These are phyloP conservation scores for Clanis bilineata DNA, from an alignment of 2,888 invertebrate species.

Conservation along the genomic window DNA sequence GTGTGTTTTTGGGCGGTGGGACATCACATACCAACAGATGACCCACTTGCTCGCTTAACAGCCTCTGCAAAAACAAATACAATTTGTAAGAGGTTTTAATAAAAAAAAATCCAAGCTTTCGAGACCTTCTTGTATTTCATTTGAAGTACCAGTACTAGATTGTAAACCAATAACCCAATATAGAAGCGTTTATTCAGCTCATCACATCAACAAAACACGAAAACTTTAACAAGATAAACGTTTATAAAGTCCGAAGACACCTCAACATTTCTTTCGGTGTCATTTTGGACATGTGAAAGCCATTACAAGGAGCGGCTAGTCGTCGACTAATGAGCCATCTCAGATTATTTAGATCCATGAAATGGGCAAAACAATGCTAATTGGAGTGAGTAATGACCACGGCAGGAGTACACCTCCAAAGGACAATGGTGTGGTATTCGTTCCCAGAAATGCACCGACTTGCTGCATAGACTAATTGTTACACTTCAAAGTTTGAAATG, in stretches of 20 bases:
- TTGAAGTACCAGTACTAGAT: too few species aligned
- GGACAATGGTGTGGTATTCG: conserved; percentile 19
- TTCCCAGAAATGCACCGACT: conserved; percentile 14
- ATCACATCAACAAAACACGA: background rate
- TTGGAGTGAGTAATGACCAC: conserved; percentile 29
- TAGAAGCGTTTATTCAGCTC: background rate
- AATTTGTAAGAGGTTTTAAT: too few species aligned
- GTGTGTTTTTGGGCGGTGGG: too few species aligned
- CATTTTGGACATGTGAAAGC: background rate
- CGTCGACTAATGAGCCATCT: conserved; percentile 13
- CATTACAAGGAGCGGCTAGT: background rate
- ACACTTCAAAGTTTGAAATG: conserved; percentile 16
- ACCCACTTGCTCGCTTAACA: too few species aligned
- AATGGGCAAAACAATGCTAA: conserved; percentile 26
- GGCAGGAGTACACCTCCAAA: conserved; percentile 4
- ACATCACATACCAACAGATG: too few species aligned
- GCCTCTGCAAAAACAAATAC: too few species aligned
- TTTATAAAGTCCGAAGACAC: background rate
- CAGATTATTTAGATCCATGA: conserved; percentile 16
- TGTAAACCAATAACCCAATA: background rate
- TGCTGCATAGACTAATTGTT: conserved; percentile 17
- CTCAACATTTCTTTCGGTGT: conserved; percentile 4
- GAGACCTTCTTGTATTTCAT: too few species aligned
- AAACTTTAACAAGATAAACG: background rate
- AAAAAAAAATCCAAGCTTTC: too few species aligned